Evolutionary conservation across 2,797 vertebrate species (phyloP).

Genomic region (Dendrocincla tyrannina): DNA sequence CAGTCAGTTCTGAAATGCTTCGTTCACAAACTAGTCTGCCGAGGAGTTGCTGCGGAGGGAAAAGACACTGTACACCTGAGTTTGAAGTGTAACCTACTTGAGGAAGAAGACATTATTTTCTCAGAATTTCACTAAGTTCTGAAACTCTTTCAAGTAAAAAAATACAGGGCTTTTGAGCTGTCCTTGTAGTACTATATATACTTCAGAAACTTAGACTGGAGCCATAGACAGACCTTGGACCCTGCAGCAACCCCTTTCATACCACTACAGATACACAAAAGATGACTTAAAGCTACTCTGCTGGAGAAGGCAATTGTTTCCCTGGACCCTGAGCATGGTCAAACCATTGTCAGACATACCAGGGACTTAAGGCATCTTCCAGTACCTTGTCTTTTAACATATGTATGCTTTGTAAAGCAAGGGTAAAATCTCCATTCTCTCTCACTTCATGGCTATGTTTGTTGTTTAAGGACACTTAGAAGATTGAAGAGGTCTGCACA

Average conservation of each 20-base stretch:
- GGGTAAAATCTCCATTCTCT: background rate
- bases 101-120: background rate
- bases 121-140: background rate
- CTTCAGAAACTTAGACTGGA: background rate
- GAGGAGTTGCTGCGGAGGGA: background rate
- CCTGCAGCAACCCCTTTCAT: background rate
- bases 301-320: background rate
- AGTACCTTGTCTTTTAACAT: background rate
- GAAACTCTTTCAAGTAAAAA: background rate
- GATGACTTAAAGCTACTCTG: background rate
- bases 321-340: background rate
- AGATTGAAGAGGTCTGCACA: background rate
- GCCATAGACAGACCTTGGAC: background rate
- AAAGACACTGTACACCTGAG: background rate
- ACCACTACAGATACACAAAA: background rate
- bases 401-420: background rate
- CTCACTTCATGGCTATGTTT: background rate
- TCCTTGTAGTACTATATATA: background rate
- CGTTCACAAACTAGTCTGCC: background rate
- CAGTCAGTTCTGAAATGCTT: background rate
- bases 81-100: background rate
- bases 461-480: background rate
- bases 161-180: background rate
- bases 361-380: background rate
- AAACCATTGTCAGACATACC: background rate